A percentile compares a stretch with the other conserved stretches of the same genome.
These are phyloP conservation scores for Eutolmus rufibarbis DNA, from an alignment of 2,888 invertebrate species.

Conservation along the genomic window DNA sequence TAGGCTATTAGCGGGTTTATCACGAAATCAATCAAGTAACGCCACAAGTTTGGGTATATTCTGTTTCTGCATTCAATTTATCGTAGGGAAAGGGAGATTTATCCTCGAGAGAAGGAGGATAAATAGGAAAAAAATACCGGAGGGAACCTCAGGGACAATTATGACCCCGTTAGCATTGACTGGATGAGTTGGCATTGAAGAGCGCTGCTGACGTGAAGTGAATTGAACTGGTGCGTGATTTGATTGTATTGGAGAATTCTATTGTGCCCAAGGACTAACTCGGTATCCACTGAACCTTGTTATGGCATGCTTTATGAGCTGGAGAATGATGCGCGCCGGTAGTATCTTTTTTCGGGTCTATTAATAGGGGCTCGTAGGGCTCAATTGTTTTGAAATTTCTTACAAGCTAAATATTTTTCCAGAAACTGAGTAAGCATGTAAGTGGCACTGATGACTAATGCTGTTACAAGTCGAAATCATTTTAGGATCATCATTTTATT, in stretches of 20 bases:
- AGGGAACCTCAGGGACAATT: slow-evolving; percentile 8
- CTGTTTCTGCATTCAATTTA: not conserved
- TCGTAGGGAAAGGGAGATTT: not conserved
- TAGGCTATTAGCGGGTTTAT: slow-evolving; percentile 10
- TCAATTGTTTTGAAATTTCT: not conserved
- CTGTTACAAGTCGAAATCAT: not conserved
- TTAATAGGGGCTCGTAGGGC: not conserved
- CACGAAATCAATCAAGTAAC: not conserved
- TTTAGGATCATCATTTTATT: too few relatives aligned
- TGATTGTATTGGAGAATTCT: slow-evolving; percentile 12
- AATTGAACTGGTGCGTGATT: slow-evolving; percentile 24
- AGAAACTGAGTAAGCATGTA: not conserved
- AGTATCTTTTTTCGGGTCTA: not conserved
- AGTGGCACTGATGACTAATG: not conserved
- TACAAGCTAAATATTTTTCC: not conserved
- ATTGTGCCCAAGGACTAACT: not conserved
- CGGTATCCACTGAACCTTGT: not conserved
- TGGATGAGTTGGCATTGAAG: slow-evolving; percentile 11
- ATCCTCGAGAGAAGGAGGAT: not conserved
- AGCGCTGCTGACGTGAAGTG: not conserved
- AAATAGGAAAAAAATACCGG: not conserved
- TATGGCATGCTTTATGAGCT: slow-evolving; percentile 5
- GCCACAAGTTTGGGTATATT: not conserved
- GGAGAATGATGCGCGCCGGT: not conserved
- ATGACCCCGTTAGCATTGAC: slow-evolving; percentile 22